Evolutionary conservation across 2,113 vertebrate genomes (phyloP).

Genomic region (Boulengeromyrus knoepffleri): DNA sequence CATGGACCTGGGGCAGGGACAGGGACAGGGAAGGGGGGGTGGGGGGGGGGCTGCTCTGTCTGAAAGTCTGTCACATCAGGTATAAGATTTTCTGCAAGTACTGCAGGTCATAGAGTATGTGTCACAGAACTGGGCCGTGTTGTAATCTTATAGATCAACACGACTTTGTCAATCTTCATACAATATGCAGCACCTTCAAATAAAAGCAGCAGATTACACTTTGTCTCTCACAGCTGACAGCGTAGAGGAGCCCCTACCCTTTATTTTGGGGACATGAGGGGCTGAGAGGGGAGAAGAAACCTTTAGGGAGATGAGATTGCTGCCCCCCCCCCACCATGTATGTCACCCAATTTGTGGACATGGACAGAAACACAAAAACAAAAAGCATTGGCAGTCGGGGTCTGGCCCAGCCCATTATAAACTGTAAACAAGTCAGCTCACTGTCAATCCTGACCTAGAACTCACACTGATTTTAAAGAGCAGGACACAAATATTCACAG

Average conservation of each 20-base stretch:
- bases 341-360: neutral
- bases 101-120: neutral
- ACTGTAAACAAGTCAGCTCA: neutral
- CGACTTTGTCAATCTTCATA: neutral
- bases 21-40: neutral
- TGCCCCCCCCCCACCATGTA: neutral
- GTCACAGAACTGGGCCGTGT: neutral
- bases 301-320: neutral
- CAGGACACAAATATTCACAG: neutral
- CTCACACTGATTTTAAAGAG: neutral
- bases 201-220: neutral
- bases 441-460: neutral
- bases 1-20: neutral
- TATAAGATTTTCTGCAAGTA: neutral
- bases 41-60: neutral
- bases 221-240: neutral
- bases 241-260: neutral
- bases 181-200: neutral
- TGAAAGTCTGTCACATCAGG: neutral
- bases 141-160: neutral
- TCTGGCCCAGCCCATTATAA: neutral
- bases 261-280: neutral
- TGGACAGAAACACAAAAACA: neutral
- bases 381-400: neutral
- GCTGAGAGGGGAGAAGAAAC: neutral